Evolutionary conservation across 1,140 invertebrate species (phyloP).

Genomic region (Ericerus pela): DNA sequence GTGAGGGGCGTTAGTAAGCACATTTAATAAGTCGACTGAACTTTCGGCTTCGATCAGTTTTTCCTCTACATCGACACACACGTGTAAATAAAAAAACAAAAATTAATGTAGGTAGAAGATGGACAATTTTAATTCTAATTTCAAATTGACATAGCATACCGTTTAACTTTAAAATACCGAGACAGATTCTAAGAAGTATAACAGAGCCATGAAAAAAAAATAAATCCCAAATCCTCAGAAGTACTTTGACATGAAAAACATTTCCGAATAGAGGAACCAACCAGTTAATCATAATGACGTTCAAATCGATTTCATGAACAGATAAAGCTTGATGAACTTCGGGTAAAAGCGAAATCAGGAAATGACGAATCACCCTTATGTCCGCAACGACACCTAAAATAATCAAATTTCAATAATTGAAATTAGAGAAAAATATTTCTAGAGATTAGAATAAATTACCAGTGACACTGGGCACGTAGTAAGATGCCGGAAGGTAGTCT

Average conservation of each 20-base stretch:
- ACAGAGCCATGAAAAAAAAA: slow-evolving; percentile 92
- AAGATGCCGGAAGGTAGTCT: slow-evolving; percentile 91
- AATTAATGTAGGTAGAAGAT: not conserved
- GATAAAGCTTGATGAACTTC: slow-evolving; percentile 75
- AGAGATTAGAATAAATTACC: slow-evolving; percentile 37
- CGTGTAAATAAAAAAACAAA: not conserved
- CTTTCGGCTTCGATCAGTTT: slow-evolving; percentile 69
- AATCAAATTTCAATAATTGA: no score
- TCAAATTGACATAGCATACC: slow-evolving; percentile 29
- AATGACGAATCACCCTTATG: slow-evolving; percentile 77
- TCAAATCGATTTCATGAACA: slow-evolving; percentile 90
- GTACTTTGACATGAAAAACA: slow-evolving; percentile 92
- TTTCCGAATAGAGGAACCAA: slow-evolving; percentile 95
- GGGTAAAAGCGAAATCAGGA: slow-evolving; percentile 79
- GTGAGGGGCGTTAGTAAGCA: slow-evolving; percentile 83
- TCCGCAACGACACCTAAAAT: slow-evolving; percentile 70
- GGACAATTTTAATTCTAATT: not conserved
- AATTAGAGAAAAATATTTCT: not conserved
- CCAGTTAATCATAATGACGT: slow-evolving; percentile 93
- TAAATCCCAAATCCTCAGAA: slow-evolving; percentile 91
- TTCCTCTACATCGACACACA: slow-evolving; percentile 41
- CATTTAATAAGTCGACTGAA: slow-evolving; percentile 94
- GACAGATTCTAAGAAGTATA: slow-evolving; percentile 87
- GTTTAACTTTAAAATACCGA: slow-evolving; percentile 89
- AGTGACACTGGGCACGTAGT: slow-evolving; percentile 88